Percentiles rank a stretch among this genome's conserved stretches.
Evolutionary conservation across 2,113 vertebrate species (phyloP).

Genomic region (Hassar affinis): DNA sequence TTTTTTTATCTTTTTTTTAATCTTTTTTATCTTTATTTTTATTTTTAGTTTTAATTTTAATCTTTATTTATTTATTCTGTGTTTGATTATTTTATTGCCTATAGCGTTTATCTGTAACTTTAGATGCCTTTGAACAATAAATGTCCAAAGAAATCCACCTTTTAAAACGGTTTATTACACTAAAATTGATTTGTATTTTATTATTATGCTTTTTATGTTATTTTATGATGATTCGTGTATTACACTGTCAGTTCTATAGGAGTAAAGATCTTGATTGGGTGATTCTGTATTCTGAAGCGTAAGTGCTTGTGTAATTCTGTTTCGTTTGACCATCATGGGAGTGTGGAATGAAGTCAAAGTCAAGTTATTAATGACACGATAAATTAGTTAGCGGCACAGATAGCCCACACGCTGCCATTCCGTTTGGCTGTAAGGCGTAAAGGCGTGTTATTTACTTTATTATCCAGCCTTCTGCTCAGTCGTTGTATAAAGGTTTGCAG

Average conservation of each 20-base stretch:
- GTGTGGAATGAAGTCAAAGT: background rate
- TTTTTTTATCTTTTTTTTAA: background rate
- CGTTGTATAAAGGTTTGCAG: background rate
- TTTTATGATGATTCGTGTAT: background rate
- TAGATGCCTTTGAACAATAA: background rate
- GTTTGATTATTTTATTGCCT: background rate
- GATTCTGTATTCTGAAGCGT: background rate
- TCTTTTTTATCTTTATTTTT: too few species aligned
- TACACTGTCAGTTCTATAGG: background rate
- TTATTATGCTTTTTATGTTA: background rate
- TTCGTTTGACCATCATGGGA: background rate
- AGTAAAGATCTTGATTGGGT: background rate
- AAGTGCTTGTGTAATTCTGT: background rate
- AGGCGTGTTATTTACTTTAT: constrained; percentile 4
- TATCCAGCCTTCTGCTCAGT: background rate
- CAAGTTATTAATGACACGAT: background rate
- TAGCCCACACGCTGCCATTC: background rate
- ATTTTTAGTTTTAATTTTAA: too few species aligned
- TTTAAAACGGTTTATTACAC: background rate
- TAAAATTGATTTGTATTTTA: too few species aligned
- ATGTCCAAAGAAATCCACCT: background rate
- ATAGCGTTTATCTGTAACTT: background rate
- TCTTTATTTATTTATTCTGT: background rate
- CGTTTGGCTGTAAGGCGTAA: background rate
- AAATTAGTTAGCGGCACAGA: background rate